A percentile compares a stretch with the other conserved stretches of the same genome.
Conservation (phyloP, 2,888 invertebrate species). For the Zelleria hepariella region DNA sequence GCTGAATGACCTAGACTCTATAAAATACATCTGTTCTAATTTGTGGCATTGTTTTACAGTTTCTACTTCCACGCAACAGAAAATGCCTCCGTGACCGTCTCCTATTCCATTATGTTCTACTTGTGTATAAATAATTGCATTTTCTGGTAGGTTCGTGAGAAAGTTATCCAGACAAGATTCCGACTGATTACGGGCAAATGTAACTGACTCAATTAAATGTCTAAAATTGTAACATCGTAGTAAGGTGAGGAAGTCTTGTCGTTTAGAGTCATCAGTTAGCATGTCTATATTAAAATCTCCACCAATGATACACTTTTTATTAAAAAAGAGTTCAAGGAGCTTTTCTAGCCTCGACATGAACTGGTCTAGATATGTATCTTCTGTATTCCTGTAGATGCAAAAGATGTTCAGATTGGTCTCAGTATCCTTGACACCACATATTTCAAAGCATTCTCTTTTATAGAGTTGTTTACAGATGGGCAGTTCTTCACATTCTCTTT, state of each 20-base stretch:
- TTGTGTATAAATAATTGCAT: not conserved
- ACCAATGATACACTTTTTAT: not conserved
- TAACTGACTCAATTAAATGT: not conserved
- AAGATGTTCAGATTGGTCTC: not conserved
- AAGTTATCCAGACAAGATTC: not conserved
- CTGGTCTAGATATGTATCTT: not conserved
- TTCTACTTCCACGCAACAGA: not conserved
- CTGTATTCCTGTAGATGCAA: not conserved
- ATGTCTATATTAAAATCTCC: not conserved
- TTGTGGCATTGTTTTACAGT: no score
- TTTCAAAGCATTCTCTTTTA: not conserved
- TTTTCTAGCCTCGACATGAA: not conserved
- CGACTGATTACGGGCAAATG: not conserved
- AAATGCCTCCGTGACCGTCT: not conserved
- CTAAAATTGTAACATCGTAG: not conserved
- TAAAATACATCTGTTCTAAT: no score
- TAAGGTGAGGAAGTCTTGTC: not conserved
- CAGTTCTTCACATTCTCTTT: not conserved
- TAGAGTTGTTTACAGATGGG: not conserved
- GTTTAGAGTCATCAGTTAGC: not conserved
- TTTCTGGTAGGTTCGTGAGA: not conserved
- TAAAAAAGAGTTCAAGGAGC: not conserved
- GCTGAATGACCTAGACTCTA: not conserved
- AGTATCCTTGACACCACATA: not conserved
- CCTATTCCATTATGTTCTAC: not conserved